Evolutionary conservation across 2,113 vertebrate species (phyloP).

Genomic region (Grammomys surdaster): DNA sequence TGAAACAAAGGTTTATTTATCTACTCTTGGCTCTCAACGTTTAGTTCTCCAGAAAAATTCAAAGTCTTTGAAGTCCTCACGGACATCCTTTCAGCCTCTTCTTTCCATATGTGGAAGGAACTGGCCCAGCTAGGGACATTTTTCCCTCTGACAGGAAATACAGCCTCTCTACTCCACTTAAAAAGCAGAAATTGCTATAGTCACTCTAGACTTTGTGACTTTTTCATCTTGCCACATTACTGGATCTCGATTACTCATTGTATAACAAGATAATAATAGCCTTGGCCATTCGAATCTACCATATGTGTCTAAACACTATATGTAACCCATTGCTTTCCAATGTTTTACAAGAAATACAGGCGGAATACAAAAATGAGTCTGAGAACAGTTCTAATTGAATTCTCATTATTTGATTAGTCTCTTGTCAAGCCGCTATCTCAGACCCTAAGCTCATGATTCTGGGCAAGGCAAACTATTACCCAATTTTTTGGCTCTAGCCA

Average conservation of each 20-base stretch:
- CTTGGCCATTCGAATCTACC: slow-evolving; percentile 56
- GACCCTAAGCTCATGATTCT: slow-evolving; percentile 1
- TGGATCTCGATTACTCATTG: slow-evolving; percentile 59
- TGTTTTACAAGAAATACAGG: slow-evolving; percentile 63
- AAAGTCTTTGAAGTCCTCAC: slow-evolving; percentile 13
- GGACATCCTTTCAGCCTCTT: not conserved
- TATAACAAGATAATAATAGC: slow-evolving; percentile 58
- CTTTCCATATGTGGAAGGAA: slow-evolving; percentile 21
- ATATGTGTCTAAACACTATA: slow-evolving; percentile 54
- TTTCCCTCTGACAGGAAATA: slow-evolving; percentile 50
- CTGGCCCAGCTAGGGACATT: not conserved
- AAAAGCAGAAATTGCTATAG: slow-evolving; percentile 43
- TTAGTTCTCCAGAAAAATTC: not conserved
- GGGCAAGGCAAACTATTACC: not conserved
- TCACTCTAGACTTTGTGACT: slow-evolving; percentile 56
- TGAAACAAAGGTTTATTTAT: slow-evolving; percentile 9
- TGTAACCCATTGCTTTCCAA: slow-evolving; percentile 46
- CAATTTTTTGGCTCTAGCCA: not conserved
- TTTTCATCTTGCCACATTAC: slow-evolving; percentile 3
- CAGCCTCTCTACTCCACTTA: not conserved
- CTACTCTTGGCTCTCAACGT: not conserved
- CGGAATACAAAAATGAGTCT: slow-evolving; percentile 43
- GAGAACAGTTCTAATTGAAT: slow-evolving; percentile 40
- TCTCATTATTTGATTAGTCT: slow-evolving; percentile 33
- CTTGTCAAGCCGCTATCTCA: not conserved